Evolutionary conservation across 1,140 invertebrate genomes (phyloP).

Genomic region (Ladona fulva): DNA sequence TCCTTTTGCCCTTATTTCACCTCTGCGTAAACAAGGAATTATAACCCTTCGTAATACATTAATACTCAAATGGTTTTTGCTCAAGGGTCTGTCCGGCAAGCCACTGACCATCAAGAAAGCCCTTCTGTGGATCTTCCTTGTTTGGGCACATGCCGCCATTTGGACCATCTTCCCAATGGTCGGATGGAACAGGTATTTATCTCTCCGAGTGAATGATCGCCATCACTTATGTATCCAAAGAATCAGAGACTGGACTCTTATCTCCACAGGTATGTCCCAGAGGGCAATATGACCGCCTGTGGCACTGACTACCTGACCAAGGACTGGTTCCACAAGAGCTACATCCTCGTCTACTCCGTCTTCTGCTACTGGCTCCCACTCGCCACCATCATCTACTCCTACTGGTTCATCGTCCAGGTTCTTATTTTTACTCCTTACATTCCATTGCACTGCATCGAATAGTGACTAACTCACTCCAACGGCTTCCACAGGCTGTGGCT

Average conservation of each 20-base stretch:
- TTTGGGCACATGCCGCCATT: slow-evolving; percentile 56
- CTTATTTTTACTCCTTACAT: neutral
- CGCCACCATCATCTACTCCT: slow-evolving; percentile 57
- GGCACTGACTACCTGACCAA: slow-evolving; percentile 67
- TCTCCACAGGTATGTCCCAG: slow-evolving; percentile 48
- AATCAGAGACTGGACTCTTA: no score
- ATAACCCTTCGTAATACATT: no score
- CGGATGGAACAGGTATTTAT: slow-evolving; percentile 54
- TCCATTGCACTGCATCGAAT: neutral
- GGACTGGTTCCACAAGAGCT: slow-evolving; percentile 49
- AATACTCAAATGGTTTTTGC: neutral
- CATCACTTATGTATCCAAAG: no score
- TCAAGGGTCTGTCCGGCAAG: slow-evolving; percentile 53
- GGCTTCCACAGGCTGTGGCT: slow-evolving; percentile 49
- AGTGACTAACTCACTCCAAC: no score
- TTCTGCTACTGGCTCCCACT: slow-evolving; percentile 56
- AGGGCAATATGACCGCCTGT: slow-evolving; percentile 71
- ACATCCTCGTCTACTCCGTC: slow-evolving; percentile 53
- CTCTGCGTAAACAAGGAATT: no score
- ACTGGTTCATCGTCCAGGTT: slow-evolving; percentile 55
- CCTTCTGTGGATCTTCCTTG: slow-evolving; percentile 52
- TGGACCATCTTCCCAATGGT: slow-evolving; percentile 67
- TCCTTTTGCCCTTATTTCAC: no score
- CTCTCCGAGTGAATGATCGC: neutral
- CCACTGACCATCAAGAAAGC: slow-evolving; percentile 60